Evolutionary conservation across 2,113 vertebrate genomes (phyloP).

Genomic region (Nothoprocta pentlandii): DNA sequence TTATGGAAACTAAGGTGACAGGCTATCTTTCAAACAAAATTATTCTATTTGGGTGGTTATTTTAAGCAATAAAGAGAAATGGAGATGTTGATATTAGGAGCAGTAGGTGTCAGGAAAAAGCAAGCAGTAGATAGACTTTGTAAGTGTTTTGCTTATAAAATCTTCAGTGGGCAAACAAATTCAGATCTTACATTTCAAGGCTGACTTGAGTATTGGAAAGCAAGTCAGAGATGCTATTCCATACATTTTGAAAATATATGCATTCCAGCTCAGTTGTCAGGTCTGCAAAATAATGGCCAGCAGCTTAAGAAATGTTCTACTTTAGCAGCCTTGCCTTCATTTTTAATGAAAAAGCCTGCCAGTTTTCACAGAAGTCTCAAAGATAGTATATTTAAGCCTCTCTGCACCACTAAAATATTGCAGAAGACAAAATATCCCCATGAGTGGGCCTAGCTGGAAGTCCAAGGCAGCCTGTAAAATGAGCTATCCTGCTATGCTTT

Average conservation of each 20-base stretch:
- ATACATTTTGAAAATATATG: neutral
- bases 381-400: constrained; percentile 22
- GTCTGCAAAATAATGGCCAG: constrained; percentile 26
- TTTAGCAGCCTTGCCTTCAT: constrained; percentile 9
- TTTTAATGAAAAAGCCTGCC: neutral
- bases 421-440: constrained; percentile 42
- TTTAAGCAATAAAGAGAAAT: neutral
- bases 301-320: neutral
- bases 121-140: neutral
- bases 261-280: constrained; percentile 22
- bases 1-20: neutral
- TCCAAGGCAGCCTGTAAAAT: constrained; percentile 37
- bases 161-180: neutral
- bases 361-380: constrained; percentile 22
- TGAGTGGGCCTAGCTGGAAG: constrained; percentile 37
- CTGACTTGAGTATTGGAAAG: neutral
- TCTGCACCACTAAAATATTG: constrained; percentile 15
- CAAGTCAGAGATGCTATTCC: neutral
- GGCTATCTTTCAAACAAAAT: neutral
- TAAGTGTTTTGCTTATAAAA: neutral
- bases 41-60: neutral
- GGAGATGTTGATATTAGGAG: neutral
- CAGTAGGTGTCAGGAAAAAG: neutral
- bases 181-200: neutral
- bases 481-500: constrained; percentile 47